A percentile compares a stretch with the other conserved stretches of the same genome.
phyloP scores from a whole-genome alignment of 2,888 invertebrate genomes.

The Dryobota labecula region DNA sequence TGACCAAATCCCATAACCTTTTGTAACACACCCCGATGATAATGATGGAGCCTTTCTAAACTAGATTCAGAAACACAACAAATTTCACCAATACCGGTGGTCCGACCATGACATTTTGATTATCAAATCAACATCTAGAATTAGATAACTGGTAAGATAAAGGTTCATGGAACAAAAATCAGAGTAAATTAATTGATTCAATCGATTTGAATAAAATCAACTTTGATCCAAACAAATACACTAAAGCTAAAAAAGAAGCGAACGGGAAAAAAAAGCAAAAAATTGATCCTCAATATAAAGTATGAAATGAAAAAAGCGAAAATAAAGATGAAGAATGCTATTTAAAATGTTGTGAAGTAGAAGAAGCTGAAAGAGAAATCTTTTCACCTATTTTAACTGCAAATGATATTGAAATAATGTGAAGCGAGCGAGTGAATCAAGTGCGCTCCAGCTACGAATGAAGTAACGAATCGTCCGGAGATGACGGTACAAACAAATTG shows the following conservation, averaged over 20 bases:
- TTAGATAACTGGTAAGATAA: constrained; percentile 28
- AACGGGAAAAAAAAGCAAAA: no score
- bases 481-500: constrained; percentile 60
- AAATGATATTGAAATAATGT: constrained; percentile 57
- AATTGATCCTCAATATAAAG: no score
- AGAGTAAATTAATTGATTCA: constrained; percentile 19
- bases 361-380: constrained; percentile 2
- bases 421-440: constrained; percentile 64
- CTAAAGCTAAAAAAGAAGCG: no score
- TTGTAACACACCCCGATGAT: neutral
- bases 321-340: constrained; percentile 1
- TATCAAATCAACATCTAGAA: constrained; percentile 26
- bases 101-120: constrained; percentile 11
- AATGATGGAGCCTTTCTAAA: neutral
- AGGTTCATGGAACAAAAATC: constrained; percentile 15
- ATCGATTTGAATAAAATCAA: constrained; percentile 19
- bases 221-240: neutral
- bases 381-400: constrained; percentile 36
- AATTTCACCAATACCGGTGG: neutral
- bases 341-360: neutral
- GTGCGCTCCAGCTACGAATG: constrained; percentile 62
- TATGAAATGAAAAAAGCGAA: neutral
- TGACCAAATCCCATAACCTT: neutral
- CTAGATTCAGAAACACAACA: neutral
- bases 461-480: constrained; percentile 70